Base-by-base conservation (phyloP, 2,797 vertebrate genomes). In the Rhinophrynus dorsalis region DNA sequence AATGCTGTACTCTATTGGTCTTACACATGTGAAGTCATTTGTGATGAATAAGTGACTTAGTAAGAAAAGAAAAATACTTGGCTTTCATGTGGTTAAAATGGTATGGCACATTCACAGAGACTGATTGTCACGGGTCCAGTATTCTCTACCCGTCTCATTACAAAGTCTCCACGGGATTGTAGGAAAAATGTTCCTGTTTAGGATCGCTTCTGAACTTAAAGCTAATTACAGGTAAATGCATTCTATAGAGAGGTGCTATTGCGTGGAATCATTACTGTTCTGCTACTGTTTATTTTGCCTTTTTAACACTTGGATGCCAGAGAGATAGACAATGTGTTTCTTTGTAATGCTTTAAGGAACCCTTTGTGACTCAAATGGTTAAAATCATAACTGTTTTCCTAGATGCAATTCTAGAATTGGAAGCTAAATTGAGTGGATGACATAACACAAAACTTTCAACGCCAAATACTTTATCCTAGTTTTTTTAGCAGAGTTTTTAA, bases 11-110 rank as follows among this genome's bases (percentile, higher is more conserved):
- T 75, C 84, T 75, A 78, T 78, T 83, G 70, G 61, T 77, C 76
- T 79, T 82, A 68, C 61, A 35, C 42, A 76, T 79, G 67, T 57
- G 70, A 81, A 81, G 77, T 83, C 75, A 77, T 86, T 86, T 83
- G 80, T 77, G 48, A 83, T n/a, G n/a, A n/a, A n/a, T 88, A 85
- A 88, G 88, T 87, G 86, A 88, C 54, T 40, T 71, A 69, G 83
- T 81, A 85, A 81, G 80, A 79, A 74, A 9, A 2, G 9, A 35
- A 1, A 10, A 10, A 12, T 12, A 47, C 3, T 64, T 69, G 78
- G 68, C 85, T 88, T 83, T 83, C 81, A 83, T 79, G 82, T 69
- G 50, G 84, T 80, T 78, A 63, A 44, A 76, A 75, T 68, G 52
- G 69, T 75, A 81, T 80, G 83, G 83, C 80, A 75, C 79, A 80